Evolutionary conservation across 2,113 vertebrate species (phyloP).

Genomic region (Corythoichthys haematopterus): DNA sequence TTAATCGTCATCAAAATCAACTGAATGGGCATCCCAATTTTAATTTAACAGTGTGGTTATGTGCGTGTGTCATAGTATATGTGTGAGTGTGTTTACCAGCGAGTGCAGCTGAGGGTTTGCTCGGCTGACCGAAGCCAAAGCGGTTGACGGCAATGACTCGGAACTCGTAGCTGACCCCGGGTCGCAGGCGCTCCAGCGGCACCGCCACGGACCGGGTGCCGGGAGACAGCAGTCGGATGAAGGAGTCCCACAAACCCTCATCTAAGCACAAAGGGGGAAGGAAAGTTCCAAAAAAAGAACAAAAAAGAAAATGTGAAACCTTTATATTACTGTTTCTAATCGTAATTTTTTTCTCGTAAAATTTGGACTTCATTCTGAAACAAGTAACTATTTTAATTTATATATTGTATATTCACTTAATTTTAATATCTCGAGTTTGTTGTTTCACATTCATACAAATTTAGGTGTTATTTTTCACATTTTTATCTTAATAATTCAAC

Average conservation of each 20-base stretch:
- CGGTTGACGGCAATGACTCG: slow-evolving; percentile 87
- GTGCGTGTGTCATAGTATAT: slow-evolving; percentile 12
- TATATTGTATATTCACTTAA: no score
- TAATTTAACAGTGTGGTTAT: slow-evolving; percentile 8
- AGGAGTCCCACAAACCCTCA: slow-evolving; percentile 92
- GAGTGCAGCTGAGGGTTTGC: slow-evolving; percentile 79
- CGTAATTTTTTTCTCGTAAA: neutral
- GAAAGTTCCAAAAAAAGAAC: neutral
- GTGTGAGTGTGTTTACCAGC: slow-evolving; percentile 77
- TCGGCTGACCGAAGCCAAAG: slow-evolving; percentile 90
- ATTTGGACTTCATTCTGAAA: neutral
- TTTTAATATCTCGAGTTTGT: neutral
- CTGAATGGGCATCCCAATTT: slow-evolving; percentile 2
- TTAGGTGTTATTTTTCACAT: neutral
- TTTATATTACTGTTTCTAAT: neutral
- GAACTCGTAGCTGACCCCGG: slow-evolving; percentile 91
- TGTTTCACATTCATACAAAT: neutral
- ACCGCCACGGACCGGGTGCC: slow-evolving; percentile 81
- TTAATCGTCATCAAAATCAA: slow-evolving; percentile 3
- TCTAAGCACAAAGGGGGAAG: slow-evolving; percentile 63
- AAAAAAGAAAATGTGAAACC: neutral
- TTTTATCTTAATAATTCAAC: neutral
- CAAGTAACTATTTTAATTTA: no score
- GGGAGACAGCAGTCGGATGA: slow-evolving; percentile 82
- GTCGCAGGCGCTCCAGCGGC: slow-evolving; percentile 80